phyloP scores from a whole-genome alignment of 2,113 vertebrate genomes.

The Hemicordylus capensis region DNA sequence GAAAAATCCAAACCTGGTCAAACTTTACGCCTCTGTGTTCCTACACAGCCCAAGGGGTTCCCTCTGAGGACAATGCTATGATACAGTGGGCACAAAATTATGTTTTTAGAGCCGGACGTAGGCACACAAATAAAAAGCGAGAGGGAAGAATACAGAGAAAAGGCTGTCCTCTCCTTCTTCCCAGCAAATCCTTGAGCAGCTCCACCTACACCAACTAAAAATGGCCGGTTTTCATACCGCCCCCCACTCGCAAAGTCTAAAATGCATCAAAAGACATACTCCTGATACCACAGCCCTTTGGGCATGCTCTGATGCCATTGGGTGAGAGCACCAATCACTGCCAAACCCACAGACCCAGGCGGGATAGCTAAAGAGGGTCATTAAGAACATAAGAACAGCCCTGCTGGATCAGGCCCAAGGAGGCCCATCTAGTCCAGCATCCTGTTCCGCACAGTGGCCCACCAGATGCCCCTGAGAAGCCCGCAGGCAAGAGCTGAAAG shows the following conservation, averaged over 20 bases:
- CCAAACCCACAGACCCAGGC: not conserved
- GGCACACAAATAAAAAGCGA: not conserved
- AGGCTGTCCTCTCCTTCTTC: accelerated
- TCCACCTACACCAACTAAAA: not conserved
- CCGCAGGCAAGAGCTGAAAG: no score
- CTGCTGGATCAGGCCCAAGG: no score
- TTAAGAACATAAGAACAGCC: no score
- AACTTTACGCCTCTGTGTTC: no score
- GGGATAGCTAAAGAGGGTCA: not conserved
- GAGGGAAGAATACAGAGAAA: no score
- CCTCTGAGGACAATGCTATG: no score
- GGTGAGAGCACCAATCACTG: not conserved
- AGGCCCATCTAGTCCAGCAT: no score
- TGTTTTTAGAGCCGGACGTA: not conserved
- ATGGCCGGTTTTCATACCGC: not conserved
- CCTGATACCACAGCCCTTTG: not conserved
- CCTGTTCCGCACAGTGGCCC: no score
- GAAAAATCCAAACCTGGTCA: no score
- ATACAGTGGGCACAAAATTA: not conserved
- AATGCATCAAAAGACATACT: no score
- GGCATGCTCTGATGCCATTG: not conserved
- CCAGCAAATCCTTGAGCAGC: not conserved
- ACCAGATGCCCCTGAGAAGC: no score
- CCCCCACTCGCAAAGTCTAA: not conserved
- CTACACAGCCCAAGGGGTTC: no score